These are phyloP conservation scores for Nomia melanderi DNA, from an alignment of 1,140 invertebrate genomes.

Conservation along the genomic window DNA sequence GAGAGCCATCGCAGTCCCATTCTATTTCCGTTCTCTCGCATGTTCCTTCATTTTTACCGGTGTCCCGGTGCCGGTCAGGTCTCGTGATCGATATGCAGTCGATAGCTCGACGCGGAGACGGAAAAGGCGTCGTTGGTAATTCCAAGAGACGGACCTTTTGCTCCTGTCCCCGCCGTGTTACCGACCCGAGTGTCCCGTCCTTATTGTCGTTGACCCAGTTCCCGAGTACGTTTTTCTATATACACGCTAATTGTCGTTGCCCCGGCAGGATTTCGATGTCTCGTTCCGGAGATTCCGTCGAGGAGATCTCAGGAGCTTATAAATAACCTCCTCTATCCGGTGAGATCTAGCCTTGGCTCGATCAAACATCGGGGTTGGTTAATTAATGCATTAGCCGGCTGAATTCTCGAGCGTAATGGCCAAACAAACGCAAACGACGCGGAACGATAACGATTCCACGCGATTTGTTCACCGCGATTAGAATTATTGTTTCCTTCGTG, in stretches of 20 bases:
- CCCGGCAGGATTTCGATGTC: no score
- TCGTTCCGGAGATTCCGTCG: background rate
- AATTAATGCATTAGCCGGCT: no score
- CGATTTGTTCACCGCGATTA: no score
- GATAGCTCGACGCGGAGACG: background rate
- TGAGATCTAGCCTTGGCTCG: no score
- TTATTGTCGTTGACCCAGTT: background rate
- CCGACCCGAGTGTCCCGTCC: background rate
- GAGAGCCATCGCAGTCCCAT: background rate
- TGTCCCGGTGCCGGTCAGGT: background rate
- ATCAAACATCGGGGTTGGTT: no score
- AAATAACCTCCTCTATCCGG: no score
- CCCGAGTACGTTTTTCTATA: no score
- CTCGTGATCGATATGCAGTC: background rate
- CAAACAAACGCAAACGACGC: no score
- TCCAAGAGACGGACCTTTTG: background rate
- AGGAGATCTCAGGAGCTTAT: no score
- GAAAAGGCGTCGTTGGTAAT: conserved; percentile 20
- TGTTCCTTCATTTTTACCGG: background rate
- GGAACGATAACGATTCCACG: no score
- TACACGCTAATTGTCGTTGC: background rate
- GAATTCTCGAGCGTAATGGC: no score
- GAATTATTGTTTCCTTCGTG: no score
- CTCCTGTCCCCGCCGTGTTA: background rate
- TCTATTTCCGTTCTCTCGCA: background rate